Evolutionary conservation across 1,140 invertebrate species (phyloP), one percentile per base, ranked within the genome.

Genomic region (Ceratina australensis): DNA sequence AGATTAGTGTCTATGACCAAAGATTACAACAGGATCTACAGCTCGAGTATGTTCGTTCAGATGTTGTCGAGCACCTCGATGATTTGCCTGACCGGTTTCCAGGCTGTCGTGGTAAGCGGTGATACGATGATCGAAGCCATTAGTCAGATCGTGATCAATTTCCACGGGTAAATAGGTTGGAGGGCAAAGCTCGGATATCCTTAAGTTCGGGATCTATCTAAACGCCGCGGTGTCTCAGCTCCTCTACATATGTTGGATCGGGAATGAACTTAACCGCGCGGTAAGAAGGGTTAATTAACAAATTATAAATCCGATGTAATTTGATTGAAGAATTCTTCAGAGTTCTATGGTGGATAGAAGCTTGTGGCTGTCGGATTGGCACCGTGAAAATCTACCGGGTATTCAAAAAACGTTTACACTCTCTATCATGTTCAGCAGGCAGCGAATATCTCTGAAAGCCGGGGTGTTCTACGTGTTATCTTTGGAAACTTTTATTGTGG

Each of bases 41-140:
- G 65, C 72, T 67, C 68, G n/a, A 81, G 80, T 24, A 83, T 85
- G 85, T 81, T 88, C 59, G 60, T 84, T 56, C 88, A 88, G 64
- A 79, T 89, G 68, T 60, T 84, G 13, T 85, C 81, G 16, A 89
- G 88, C 49, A 84, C 75, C 15, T 78, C 73, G 56, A 87, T 89
- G 59, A 89, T 89, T 80, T 88, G 87, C 60, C 78, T 89, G 50
- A 82, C 81, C 18, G 80, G 87, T 63, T 89, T 88, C 72, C 88
- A 89, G 64, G 81, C 79, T 18, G 49, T 80, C 16, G 73, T 84
- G 79, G 87, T 89, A 76, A 86, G 84, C 3, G 7, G 52, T 3
- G n/a, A 79, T 54, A 52, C 49, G 28, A 83, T 68, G 66, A 47
- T 83, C 63, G 52, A 47, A 56, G 20, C 18, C 24, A 18, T 5